Evolutionary conservation across 2,797 vertebrate genomes (phyloP).

Genomic region (Clangula hyemalis): DNA sequence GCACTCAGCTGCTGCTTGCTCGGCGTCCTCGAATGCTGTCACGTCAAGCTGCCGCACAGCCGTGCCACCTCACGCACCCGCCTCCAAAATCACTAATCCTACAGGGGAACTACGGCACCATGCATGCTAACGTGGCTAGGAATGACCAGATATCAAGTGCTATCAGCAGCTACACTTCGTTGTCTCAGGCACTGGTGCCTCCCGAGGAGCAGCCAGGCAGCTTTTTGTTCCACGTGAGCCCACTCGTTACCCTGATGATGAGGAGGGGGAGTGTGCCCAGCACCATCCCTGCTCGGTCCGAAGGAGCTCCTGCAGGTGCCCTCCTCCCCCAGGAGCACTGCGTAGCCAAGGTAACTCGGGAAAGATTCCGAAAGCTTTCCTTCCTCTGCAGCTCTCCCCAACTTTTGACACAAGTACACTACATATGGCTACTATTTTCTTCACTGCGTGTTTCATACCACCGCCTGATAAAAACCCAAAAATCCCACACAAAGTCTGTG

Average conservation of each 20-base stretch:
- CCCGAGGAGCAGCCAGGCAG: too few species aligned
- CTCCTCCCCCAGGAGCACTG: not conserved
- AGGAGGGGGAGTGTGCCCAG: too few species aligned
- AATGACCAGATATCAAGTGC: not conserved
- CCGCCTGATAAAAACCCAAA: not conserved
- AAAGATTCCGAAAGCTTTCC: not conserved
- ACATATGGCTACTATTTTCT: constrained; percentile 1
- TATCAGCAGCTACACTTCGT: too few species aligned
- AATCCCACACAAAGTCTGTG: constrained; percentile 41
- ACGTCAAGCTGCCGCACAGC: not conserved
- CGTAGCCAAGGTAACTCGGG: not conserved
- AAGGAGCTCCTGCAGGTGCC: not conserved
- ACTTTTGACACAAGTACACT: not conserved
- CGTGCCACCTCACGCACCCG: not conserved
- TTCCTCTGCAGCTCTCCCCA: not conserved
- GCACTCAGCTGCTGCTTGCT: not conserved
- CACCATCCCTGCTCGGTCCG: too few species aligned
- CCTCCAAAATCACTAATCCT: not conserved
- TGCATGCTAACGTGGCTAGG: not conserved
- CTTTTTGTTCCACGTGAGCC: not conserved
- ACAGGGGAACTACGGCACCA: not conserved
- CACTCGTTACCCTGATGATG: too few species aligned
- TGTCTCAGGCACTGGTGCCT: not conserved
- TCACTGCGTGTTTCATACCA: not conserved
- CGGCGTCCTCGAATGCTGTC: not conserved